phyloP scores from a whole-genome alignment of 1,140 invertebrate species.

The Aphis gossypii region DNA sequence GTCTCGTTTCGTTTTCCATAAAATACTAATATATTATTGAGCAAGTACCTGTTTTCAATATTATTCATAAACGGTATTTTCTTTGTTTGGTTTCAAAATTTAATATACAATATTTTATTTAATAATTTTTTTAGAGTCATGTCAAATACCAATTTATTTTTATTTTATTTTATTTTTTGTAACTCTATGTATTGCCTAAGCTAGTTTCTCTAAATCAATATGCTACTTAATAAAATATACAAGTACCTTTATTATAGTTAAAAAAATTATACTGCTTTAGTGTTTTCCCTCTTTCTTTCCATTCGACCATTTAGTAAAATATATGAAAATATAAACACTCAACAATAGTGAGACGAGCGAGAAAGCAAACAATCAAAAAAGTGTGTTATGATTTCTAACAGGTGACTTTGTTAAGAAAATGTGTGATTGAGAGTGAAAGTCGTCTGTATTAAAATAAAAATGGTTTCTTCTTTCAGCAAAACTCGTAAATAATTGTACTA shows the following conservation, averaged over 20 bases:
- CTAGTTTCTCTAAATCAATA: background rate
- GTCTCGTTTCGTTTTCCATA: background rate
- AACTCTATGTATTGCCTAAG: background rate
- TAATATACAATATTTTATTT: background rate
- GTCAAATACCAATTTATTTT: background rate
- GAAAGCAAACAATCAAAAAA: slow-evolving; percentile 29
- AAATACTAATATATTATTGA: slow-evolving; percentile 14
- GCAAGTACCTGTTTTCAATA: background rate
- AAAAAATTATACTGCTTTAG: background rate
- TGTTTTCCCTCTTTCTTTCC: no score
- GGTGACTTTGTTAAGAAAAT: background rate
- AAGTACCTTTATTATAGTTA: background rate
- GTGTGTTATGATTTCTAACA: background rate
- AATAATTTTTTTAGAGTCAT: background rate
- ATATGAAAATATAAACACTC: no score
- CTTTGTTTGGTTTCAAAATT: background rate
- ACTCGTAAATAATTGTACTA: background rate
- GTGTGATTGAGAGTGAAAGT: slow-evolving; percentile 1
- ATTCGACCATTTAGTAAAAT: no score
- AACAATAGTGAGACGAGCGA: background rate
- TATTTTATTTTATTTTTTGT: background rate
- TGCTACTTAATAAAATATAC: background rate
- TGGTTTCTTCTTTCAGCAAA: background rate
- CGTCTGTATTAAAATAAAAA: background rate
- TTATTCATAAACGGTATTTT: background rate